phyloP scores from a whole-genome alignment of 2,888 invertebrate species.

The Drosophila parthenogenetica region DNA sequence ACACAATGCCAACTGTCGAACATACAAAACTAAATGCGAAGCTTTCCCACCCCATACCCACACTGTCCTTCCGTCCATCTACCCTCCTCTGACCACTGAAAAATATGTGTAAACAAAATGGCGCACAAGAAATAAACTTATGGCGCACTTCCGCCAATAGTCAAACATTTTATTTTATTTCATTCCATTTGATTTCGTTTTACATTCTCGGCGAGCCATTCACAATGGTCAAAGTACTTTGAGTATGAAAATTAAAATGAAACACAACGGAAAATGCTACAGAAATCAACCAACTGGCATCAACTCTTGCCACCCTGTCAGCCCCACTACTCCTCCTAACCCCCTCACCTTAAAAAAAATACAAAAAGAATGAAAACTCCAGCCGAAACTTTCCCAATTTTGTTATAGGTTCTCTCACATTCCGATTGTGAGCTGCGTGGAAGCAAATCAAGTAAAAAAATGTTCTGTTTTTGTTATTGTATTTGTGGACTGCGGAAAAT shows the following conservation, averaged over 20 bases:
- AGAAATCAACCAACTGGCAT: constrained; percentile 76
- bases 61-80: neutral
- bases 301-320: constrained; percentile 57
- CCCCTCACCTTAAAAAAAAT: neutral
- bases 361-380: constrained; percentile 1
- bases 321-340: constrained; percentile 3
- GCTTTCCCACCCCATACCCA: neutral
- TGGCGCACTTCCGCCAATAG: constrained; percentile 78
- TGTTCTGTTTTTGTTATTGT: constrained; percentile 21
- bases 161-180: constrained; percentile 78
- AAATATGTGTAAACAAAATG: constrained; percentile 66
- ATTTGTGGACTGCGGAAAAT: constrained; percentile 58
- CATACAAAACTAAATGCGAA: constrained; percentile 45
- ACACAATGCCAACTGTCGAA: constrained; percentile 45
- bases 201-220: constrained; percentile 36
- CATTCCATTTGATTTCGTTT: constrained; percentile 57
- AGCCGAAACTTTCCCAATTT: constrained; percentile 18
- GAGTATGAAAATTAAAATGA: constrained; percentile 74
- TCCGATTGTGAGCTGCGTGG: constrained; percentile 14
- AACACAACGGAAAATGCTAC: constrained; percentile 76
- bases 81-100: constrained; percentile 25
- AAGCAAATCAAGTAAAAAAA: constrained; percentile 54
- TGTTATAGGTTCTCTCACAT: constrained; percentile 16
- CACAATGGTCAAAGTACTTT: constrained; percentile 64
- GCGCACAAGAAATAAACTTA: constrained; percentile 76